Evolutionary conservation across 2,888 invertebrate genomes (phyloP).

Genomic region (Drosophila picticornis): DNA sequence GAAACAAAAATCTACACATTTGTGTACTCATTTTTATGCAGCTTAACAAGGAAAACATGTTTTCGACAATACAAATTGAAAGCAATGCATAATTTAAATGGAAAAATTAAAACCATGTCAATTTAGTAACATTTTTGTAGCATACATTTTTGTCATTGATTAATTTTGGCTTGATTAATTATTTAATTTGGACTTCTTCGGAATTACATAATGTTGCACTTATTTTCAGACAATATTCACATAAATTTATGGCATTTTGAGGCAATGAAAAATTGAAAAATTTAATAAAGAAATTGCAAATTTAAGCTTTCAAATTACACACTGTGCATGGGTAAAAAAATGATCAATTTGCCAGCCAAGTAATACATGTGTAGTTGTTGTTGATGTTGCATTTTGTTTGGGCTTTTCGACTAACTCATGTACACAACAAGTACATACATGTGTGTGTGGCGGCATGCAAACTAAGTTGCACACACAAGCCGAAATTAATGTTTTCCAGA

Average conservation of each 20-base stretch:
- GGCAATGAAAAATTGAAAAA: too few species aligned
- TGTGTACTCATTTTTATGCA: background rate
- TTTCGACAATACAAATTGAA: background rate
- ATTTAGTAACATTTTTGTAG: background rate
- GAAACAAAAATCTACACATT: background rate
- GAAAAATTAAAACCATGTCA: background rate
- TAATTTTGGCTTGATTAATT: too few species aligned
- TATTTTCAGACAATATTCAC: background rate
- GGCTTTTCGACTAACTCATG: slow-evolving; percentile 28
- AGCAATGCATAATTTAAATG: background rate
- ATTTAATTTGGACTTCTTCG: background rate
- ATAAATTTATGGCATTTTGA: background rate
- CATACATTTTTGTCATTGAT: slow-evolving; percentile 3
- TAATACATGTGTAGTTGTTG: slow-evolving; percentile 10
- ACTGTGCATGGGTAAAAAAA: slow-evolving; percentile 1
- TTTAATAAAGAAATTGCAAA: background rate
- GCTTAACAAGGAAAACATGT: background rate
- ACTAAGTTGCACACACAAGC: slow-evolving; percentile 35
- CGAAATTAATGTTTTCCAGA: slow-evolving; percentile 56
- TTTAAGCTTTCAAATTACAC: slow-evolving; percentile 14
- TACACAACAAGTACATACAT: slow-evolving; percentile 17
- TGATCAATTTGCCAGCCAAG: slow-evolving; percentile 19
- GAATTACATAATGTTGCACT: background rate
- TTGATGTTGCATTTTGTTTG: slow-evolving; percentile 16
- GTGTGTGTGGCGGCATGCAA: slow-evolving; percentile 24